Conservation (phyloP, 2,797 vertebrate species). For the Austrolebias charrua region DNA sequence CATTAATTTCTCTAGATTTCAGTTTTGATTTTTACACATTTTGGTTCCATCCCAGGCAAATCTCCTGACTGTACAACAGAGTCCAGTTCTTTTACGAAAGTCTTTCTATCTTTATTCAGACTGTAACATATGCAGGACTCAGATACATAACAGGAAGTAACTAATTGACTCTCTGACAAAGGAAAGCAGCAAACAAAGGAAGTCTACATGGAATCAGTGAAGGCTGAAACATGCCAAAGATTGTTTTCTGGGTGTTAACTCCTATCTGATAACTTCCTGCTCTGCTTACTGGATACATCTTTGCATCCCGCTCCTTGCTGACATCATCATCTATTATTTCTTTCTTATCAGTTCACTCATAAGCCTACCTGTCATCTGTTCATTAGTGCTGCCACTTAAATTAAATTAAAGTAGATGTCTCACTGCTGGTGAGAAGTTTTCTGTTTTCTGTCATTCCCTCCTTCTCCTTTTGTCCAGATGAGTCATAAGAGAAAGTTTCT, state of each 20-base stretch:
- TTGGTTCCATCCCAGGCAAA: too few species aligned
- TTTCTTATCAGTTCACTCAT: neutral
- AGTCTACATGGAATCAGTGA: neutral
- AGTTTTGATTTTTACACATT: too few species aligned
- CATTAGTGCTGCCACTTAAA: too few species aligned
- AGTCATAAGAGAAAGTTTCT: constrained; percentile 36
- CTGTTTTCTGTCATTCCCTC: too few species aligned
- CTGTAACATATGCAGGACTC: constrained; percentile 22
- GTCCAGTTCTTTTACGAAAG: neutral
- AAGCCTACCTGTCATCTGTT: too few species aligned
- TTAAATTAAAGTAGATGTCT: too few species aligned
- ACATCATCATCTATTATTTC: neutral
- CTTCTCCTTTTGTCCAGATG: constrained; percentile 35
- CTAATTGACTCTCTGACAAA: neutral
- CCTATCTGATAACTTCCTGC: constrained; percentile 14
- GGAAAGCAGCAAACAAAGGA: constrained; percentile 13
- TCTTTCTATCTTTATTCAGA: neutral
- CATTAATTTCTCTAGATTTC: too few species aligned
- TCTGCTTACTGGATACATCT: neutral
- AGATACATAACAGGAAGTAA: constrained; percentile 48
- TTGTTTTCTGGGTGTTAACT: neutral
- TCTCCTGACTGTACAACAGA: neutral
- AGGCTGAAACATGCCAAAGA: neutral
- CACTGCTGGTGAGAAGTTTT: neutral
- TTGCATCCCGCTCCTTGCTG: neutral